Evolutionary conservation across 2,113 vertebrate genomes (phyloP).

Genomic region (Laticauda laticaudata): DNA sequence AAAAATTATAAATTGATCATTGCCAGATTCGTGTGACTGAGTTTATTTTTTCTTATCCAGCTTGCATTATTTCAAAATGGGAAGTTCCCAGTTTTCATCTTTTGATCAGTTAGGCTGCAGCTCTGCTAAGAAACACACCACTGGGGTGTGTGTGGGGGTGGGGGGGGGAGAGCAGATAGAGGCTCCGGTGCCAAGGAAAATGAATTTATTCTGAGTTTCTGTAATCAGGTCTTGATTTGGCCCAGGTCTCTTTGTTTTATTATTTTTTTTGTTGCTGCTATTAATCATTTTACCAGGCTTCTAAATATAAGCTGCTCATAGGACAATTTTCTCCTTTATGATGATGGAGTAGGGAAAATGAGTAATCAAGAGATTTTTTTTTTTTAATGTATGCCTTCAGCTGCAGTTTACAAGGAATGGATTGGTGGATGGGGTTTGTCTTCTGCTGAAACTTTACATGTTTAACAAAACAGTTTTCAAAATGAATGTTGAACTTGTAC

Average conservation of each 20-base stretch:
- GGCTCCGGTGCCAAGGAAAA: constrained; percentile 30
- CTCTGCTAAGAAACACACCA: constrained; percentile 16
- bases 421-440: background rate
- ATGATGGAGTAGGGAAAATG: background rate
- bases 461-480: background rate
- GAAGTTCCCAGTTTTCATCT: constrained; percentile 30
- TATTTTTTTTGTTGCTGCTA: constrained; percentile 39
- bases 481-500: background rate
- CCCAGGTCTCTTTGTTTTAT: constrained; percentile 27
- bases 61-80: constrained; percentile 35
- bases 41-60: constrained; percentile 39
- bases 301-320: constrained; percentile 43
- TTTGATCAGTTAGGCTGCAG: constrained; percentile 7
- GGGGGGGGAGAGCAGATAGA: constrained; percentile 8
- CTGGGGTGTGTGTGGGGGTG: background rate
- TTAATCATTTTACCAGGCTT: background rate
- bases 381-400: background rate
- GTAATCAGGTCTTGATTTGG: constrained; percentile 35
- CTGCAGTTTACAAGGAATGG: background rate
- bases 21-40: constrained; percentile 18
- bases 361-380: background rate
- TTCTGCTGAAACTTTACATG: background rate
- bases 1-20: constrained; percentile 25
- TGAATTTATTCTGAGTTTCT: constrained; percentile 47
- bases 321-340: background rate